phyloP scores from a whole-genome alignment of 1,140 invertebrate species.

The Aleiodes sp. region DNA sequence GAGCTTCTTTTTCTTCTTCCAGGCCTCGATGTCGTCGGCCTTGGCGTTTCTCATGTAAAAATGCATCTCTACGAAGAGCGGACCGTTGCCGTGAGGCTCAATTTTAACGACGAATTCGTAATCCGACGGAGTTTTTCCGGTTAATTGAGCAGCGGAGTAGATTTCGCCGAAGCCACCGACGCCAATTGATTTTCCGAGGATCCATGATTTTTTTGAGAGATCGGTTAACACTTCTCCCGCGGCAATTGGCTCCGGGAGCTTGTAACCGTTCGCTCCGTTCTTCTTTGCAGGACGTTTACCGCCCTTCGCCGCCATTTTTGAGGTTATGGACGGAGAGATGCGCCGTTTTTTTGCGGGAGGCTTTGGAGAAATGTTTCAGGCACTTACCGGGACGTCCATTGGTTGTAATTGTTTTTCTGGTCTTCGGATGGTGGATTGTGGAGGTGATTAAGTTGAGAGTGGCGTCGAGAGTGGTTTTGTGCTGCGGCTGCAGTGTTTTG shows the following conservation, averaged over 20 bases:
- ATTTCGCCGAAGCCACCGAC: slow-evolving; percentile 95
- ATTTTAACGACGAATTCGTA: slow-evolving; percentile 83
- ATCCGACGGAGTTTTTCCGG: slow-evolving; percentile 62
- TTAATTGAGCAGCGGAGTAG: slow-evolving; percentile 74
- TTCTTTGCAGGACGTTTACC: slow-evolving; percentile 65
- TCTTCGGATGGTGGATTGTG: too few species aligned
- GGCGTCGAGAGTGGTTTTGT: neutral
- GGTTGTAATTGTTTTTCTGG: too few species aligned
- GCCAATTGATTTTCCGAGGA: slow-evolving; percentile 86
- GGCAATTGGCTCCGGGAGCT: slow-evolving; percentile 79
- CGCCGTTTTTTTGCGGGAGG: neutral
- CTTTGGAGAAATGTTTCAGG: neutral
- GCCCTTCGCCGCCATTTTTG: slow-evolving; percentile 48
- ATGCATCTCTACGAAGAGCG: slow-evolving; percentile 94
- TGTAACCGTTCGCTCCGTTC: slow-evolving; percentile 74
- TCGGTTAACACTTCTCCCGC: slow-evolving; percentile 81
- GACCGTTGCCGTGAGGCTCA: slow-evolving; percentile 91
- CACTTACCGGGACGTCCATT: neutral
- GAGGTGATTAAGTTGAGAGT: neutral
- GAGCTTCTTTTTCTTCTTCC: slow-evolving; percentile 77
- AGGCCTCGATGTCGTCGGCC: slow-evolving; percentile 80
- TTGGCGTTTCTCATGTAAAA: slow-evolving; percentile 91
- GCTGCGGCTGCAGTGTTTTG: neutral
- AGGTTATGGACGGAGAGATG: slow-evolving; percentile 1
- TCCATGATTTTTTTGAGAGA: slow-evolving; percentile 80